Conservation (phyloP, 2,797 vertebrate genomes). For the Pogonophryne albipinna region DNA sequence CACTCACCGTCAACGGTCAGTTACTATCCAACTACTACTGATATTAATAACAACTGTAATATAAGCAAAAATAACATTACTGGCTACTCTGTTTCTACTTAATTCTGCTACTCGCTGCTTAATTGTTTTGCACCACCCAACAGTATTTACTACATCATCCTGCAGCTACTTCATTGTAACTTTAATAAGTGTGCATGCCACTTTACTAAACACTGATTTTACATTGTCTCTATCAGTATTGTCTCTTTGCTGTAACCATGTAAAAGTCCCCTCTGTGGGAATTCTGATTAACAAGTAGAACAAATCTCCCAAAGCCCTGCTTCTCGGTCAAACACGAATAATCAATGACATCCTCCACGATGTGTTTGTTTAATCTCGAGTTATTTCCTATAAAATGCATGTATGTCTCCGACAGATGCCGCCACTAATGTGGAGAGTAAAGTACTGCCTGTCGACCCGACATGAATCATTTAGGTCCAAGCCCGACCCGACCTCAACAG, state of each 20-base stretch:
- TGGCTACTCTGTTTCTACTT: no score
- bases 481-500: slow-evolving; percentile 29
- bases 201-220: no score
- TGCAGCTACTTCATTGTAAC: no score
- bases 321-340: background rate
- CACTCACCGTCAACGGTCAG: slow-evolving; percentile 94
- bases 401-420: slow-evolving; percentile 4
- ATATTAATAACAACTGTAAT: slow-evolving; percentile 4
- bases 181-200: no score
- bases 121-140: no score
- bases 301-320: background rate
- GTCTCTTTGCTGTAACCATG: no score
- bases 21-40: background rate
- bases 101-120: no score
- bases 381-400: no score
- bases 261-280: no score
- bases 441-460: background rate
- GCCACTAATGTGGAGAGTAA: background rate
- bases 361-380: no score
- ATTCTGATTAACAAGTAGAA: background rate
- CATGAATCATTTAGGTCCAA: slow-evolving; percentile 42
- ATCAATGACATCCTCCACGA: background rate
- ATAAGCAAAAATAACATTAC: background rate
- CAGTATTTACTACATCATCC: no score
- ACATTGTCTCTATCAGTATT: no score